A percentile compares a stretch with the other conserved stretches of the same genome.
phyloP scores from a whole-genome alignment of 2,888 invertebrate species.

The Phyllotreta cruciferae region DNA sequence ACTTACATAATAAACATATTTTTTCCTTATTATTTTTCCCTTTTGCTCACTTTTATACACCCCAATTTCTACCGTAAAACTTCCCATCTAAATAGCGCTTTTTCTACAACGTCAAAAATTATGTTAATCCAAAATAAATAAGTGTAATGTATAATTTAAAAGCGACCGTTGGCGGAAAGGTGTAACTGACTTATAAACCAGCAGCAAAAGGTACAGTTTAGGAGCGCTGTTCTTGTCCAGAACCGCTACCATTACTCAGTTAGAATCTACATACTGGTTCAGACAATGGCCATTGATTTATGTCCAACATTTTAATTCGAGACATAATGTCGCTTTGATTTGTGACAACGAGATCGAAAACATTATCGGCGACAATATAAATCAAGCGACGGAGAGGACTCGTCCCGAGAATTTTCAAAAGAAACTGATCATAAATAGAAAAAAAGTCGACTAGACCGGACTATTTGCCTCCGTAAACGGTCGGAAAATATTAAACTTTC shows the following conservation, averaged over 20 bases:
- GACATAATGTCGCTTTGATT: conserved; percentile 62
- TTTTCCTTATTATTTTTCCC: conserved; percentile 44
- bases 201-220: conserved; percentile 46
- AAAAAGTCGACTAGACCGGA: conserved; percentile 49
- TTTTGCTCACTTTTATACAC: conserved; percentile 32
- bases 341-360: conserved; percentile 59
- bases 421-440: conserved; percentile 52
- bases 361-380: conserved; percentile 58
- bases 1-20: conserved; percentile 44
- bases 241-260: conserved; percentile 53
- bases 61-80: conserved; percentile 31
- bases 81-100: conserved; percentile 32
- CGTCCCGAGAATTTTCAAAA: conserved; percentile 45
- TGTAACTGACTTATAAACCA: conserved; percentile 28
- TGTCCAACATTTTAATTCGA: conserved; percentile 58
- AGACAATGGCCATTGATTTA: conserved; percentile 61
- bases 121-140: not conserved
- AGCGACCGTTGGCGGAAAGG: conserved; percentile 32
- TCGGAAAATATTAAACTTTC: conserved; percentile 44
- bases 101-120: conserved; percentile 27
- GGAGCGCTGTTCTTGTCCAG: conserved; percentile 46
- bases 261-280: conserved; percentile 59
- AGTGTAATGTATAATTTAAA: conserved; percentile 3
- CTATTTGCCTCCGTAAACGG: conserved; percentile 48
- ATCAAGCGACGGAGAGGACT: conserved; percentile 49